A percentile compares a stretch with the other conserved stretches of the same genome.
Conservation (phyloP, 2,888 invertebrate species). For the Pterostichus madidus region DNA sequence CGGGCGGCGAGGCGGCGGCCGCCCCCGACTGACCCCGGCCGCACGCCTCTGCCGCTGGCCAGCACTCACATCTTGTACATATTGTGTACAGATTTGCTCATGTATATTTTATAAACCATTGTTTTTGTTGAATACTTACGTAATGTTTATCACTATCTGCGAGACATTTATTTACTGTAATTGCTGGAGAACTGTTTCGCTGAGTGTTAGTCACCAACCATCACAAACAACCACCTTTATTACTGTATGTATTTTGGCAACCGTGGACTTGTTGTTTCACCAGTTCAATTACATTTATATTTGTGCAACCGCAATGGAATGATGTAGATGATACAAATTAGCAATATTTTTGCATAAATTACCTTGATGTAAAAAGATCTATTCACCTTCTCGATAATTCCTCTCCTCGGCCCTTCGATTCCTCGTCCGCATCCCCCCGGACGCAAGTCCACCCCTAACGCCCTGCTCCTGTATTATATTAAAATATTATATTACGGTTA, state of each 20-base stretch:
- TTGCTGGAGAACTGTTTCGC: slow-evolving; percentile 59
- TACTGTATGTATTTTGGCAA: too few relatives aligned
- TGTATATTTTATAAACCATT: slow-evolving; percentile 67
- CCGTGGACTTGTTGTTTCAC: slow-evolving; percentile 43
- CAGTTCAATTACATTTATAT: slow-evolving; percentile 66
- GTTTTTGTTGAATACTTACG: slow-evolving; percentile 67
- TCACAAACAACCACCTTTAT: slow-evolving; percentile 32
- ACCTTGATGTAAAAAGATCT: slow-evolving; percentile 75
- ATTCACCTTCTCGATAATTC: slow-evolving; percentile 61
- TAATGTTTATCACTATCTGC: slow-evolving; percentile 66
- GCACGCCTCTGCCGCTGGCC: slow-evolving; percentile 16
- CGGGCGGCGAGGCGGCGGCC: neutral
- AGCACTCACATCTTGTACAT: slow-evolving; percentile 59
- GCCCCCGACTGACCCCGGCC: slow-evolving; percentile 32
- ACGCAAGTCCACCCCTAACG: slow-evolving; percentile 71
- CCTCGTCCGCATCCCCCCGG: neutral
- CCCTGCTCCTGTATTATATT: slow-evolving; percentile 78
- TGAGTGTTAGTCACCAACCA: slow-evolving; percentile 56
- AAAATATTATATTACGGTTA: slow-evolving; percentile 80
- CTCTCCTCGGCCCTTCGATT: slow-evolving; percentile 19
- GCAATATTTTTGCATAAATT: slow-evolving; percentile 79
- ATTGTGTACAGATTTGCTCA: slow-evolving; percentile 67
- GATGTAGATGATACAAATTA: slow-evolving; percentile 73
- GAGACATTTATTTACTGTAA: slow-evolving; percentile 66
- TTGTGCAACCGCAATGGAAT: slow-evolving; percentile 70